Conservation (phyloP, 2,797 vertebrate species). For the Tenualosa thibaudeaui region DNA sequence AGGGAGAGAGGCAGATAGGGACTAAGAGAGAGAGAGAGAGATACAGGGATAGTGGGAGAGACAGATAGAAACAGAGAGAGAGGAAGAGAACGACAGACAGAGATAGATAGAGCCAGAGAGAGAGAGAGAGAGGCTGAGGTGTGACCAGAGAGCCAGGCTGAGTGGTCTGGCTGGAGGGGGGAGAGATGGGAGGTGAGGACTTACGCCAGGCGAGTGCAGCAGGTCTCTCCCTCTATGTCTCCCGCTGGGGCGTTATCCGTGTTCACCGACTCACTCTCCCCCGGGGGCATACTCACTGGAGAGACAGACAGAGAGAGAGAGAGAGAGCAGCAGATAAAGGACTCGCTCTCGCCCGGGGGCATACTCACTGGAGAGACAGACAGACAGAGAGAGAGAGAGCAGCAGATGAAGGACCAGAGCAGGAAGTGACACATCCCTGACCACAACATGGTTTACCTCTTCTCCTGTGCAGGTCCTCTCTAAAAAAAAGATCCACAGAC, state of each 20-base stretch:
- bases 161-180: too few species aligned
- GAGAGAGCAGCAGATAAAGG: constrained; percentile 58
- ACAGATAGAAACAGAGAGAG: too few species aligned
- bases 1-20: neutral
- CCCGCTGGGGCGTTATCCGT: constrained; percentile 92
- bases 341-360: constrained; percentile 97
- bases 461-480: neutral
- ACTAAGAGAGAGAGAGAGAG: neutral
- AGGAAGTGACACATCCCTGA: too few species aligned
- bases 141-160: neutral
- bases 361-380: constrained; percentile 88
- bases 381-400: constrained; percentile 34
- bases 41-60: too few species aligned
- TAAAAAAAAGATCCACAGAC: too few species aligned
- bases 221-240: constrained; percentile 94
- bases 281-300: constrained; percentile 98
- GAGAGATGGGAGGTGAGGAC: constrained; percentile 58
- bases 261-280: constrained; percentile 97
- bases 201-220: constrained; percentile 94
- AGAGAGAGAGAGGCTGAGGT: neutral
- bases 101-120: constrained; percentile 1
- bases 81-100: too few species aligned
- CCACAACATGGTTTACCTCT: neutral
- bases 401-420: too few species aligned
- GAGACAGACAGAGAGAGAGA: constrained; percentile 40